A percentile compares a stretch with the other conserved stretches of the same genome.
phyloP scores from a whole-genome alignment of 2,888 invertebrate genomes.

The Euplagia quadripunctaria region DNA sequence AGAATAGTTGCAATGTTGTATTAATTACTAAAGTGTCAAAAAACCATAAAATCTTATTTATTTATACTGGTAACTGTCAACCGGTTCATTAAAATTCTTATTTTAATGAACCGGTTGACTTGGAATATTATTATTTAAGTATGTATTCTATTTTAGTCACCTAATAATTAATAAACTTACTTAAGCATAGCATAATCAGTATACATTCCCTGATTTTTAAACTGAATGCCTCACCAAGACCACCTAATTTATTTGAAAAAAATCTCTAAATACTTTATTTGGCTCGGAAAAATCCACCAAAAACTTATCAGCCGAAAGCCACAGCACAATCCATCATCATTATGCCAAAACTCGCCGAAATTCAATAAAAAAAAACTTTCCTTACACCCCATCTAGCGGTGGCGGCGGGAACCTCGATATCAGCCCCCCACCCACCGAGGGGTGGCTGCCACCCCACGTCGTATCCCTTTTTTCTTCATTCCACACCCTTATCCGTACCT shows the following conservation, averaged over 20 bases:
- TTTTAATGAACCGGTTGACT: too few relatives aligned
- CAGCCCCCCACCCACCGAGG: constrained; percentile 64
- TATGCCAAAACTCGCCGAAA: constrained; percentile 84
- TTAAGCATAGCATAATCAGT: constrained; percentile 1
- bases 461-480: constrained; percentile 86
- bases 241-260: constrained; percentile 76
- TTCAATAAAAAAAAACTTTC: constrained; percentile 85
- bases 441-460: constrained; percentile 79
- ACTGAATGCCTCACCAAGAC: constrained; percentile 64
- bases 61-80: background rate
- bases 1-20: background rate
- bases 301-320: constrained; percentile 84
- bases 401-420: constrained; percentile 69
- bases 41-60: background rate
- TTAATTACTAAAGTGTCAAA: background rate
- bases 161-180: background rate
- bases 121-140: too few relatives aligned
- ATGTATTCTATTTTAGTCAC: background rate
- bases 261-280: constrained; percentile 79
- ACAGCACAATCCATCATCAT: constrained; percentile 86
- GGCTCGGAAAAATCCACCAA: constrained; percentile 72
- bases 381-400: constrained; percentile 83
- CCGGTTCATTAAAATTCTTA: background rate
- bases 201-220: constrained; percentile 39
- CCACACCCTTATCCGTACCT: constrained; percentile 87